phyloP scores from a whole-genome alignment of 2,797 vertebrate species.

The Hippocampus kuda region DNA sequence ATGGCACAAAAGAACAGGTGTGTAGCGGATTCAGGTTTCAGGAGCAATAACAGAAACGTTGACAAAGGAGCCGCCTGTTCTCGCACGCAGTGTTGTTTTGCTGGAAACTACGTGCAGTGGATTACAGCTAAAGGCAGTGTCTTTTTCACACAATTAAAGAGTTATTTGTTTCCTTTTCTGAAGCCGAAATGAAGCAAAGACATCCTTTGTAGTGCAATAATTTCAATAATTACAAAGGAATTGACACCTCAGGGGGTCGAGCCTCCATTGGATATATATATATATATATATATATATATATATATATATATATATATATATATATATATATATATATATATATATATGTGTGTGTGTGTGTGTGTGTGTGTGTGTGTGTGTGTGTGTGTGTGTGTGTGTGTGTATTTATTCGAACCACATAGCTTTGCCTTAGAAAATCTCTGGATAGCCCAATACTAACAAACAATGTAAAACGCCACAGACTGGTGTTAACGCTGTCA shows the following conservation, averaged over 20 bases:
- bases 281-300: no score
- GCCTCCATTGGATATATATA: conserved; percentile 4
- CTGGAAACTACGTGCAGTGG: conserved; percentile 51
- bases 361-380: no score
- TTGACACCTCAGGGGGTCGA: conserved; percentile 37
- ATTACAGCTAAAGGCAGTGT: conserved; percentile 47
- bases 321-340: no score
- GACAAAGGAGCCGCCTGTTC: conserved; percentile 66
- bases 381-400: no score
- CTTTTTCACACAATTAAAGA: conserved; percentile 37
- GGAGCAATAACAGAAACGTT: conserved; percentile 64
- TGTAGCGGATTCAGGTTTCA: conserved; percentile 69
- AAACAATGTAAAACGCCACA: neutral
- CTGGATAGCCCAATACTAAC: no score
- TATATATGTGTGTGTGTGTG: no score
- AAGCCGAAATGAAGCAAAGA: conserved; percentile 10
- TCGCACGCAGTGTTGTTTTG: conserved; percentile 58
- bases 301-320: no score
- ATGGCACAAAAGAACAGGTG: conserved; percentile 73
- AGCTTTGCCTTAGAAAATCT: no score
- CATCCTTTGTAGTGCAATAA: conserved; percentile 33
- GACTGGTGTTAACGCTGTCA: no score
- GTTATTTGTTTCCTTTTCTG: conserved; percentile 12
- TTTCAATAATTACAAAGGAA: conserved; percentile 32
- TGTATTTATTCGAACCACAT: no score